phyloP scores from a whole-genome alignment of 2,888 invertebrate species.

The Mythimna vitellina region DNA sequence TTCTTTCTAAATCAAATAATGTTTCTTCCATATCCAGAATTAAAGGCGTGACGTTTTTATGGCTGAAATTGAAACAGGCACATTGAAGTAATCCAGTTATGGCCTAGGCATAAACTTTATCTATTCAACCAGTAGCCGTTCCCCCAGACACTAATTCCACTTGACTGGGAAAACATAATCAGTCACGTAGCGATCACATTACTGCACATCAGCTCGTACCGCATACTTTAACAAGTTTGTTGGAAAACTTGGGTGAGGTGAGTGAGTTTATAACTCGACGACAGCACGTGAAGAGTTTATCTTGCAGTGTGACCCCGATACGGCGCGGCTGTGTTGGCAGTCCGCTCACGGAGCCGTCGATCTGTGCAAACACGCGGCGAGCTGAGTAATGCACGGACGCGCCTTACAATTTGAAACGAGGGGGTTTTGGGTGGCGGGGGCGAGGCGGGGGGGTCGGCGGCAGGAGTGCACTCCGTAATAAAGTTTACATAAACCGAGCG shows the following conservation, averaged over 20 bases:
- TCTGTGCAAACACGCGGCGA: constrained; percentile 87
- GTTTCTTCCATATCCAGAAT: constrained; percentile 3
- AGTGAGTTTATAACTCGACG: constrained; percentile 78
- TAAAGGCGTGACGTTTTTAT: background rate
- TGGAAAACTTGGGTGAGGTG: constrained; percentile 74
- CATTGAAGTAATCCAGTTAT: constrained; percentile 29
- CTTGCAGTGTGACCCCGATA: constrained; percentile 85
- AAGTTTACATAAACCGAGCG: constrained; percentile 87
- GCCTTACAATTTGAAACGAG: constrained; percentile 83
- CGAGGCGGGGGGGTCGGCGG: constrained; percentile 52
- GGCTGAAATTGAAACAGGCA: constrained; percentile 14
- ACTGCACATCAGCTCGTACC: constrained; percentile 66
- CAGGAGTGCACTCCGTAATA: constrained; percentile 85
- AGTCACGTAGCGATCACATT: constrained; percentile 68
- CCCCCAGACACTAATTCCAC: constrained; percentile 52
- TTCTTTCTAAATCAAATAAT: constrained; percentile 16
- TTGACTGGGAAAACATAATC: constrained; percentile 58
- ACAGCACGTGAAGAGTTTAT: constrained; percentile 80
- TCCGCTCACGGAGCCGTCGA: constrained; percentile 85
- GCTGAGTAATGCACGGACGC: constrained; percentile 87
- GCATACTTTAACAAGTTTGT: constrained; percentile 70
- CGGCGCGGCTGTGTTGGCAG: constrained; percentile 74
- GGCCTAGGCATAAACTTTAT: constrained; percentile 28
- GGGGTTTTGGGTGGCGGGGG: constrained; percentile 48
- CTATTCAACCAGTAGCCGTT: constrained; percentile 19